Evolutionary conservation across 2,797 vertebrate genomes (phyloP).

Genomic region (Fistularia commersonii): DNA sequence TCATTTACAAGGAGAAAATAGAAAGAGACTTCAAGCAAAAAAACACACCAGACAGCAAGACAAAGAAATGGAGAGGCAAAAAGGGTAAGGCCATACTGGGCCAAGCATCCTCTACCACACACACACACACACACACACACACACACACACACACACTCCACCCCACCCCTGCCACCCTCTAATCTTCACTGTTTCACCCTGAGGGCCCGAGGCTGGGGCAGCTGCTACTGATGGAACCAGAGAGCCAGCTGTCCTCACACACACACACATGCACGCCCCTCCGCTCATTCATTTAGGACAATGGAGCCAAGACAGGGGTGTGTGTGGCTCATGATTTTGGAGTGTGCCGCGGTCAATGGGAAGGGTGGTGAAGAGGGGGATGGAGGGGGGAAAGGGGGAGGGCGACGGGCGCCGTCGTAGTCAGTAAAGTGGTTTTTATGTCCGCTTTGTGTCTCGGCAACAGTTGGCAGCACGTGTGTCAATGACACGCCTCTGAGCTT

Average conservation of each 20-base stretch:
- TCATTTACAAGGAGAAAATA: constrained; percentile 10
- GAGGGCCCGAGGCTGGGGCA: constrained; percentile 79
- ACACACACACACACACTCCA: constrained; percentile 47
- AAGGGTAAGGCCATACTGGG: too few species aligned
- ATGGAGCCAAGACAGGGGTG: constrained; percentile 55
- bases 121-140: constrained; percentile 19
- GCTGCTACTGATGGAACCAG: constrained; percentile 87
- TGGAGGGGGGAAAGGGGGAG: not conserved
- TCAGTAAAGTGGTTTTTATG: constrained; percentile 74
- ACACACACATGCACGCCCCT: constrained; percentile 47
- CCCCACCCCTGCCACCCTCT: constrained; percentile 56
- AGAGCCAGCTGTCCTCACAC: constrained; percentile 86
- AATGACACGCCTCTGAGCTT: constrained; percentile 73
- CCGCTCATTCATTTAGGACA: constrained; percentile 73
- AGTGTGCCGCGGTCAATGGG: constrained; percentile 64
- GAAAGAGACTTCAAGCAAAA: constrained; percentile 22
- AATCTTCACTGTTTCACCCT: constrained; percentile 71
- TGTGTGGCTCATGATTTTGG: constrained; percentile 57
- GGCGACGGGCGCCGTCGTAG: constrained; percentile 32
- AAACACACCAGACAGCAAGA: constrained; percentile 29
- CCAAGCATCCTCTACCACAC: too few species aligned
- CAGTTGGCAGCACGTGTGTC: constrained; percentile 90
- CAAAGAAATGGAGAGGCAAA: constrained; percentile 46
- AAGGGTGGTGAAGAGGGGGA: constrained; percentile 37
- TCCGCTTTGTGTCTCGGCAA: constrained; percentile 79